Conservation (phyloP, 2,113 vertebrate species). For the Menura novaehollandiae region DNA sequence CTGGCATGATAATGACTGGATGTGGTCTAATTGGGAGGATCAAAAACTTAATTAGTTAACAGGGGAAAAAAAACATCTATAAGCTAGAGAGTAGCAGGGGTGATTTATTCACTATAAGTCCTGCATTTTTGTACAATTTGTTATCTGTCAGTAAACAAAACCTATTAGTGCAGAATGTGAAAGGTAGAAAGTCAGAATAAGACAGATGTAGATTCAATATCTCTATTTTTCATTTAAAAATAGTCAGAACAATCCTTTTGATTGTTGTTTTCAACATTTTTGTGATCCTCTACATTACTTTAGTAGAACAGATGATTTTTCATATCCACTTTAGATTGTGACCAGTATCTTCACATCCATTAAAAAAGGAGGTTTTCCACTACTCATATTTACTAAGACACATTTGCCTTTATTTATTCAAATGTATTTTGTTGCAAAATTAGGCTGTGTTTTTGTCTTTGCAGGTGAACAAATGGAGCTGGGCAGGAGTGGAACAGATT, state of each 20-base stretch:
- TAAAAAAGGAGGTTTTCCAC: background rate
- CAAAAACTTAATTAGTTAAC: slow-evolving; percentile 7
- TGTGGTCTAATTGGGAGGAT: slow-evolving; percentile 12
- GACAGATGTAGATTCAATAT: background rate
- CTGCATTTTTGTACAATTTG: background rate
- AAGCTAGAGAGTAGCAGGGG: background rate
- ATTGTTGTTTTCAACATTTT: background rate
- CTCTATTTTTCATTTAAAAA: background rate
- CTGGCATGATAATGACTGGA: background rate
- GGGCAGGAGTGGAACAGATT: background rate
- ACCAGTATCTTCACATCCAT: background rate
- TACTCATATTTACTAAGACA: background rate
- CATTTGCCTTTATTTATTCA: background rate
- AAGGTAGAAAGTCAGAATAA: background rate
- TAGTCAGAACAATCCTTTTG: background rate
- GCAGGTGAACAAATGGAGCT: background rate
- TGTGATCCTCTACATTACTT: background rate
- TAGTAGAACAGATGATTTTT: background rate
- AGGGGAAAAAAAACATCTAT: background rate
- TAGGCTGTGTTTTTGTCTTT: background rate
- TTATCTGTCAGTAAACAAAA: background rate
- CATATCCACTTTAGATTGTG: background rate
- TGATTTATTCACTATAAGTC: background rate
- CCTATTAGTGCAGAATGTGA: background rate
- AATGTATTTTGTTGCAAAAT: background rate